Conservation (phyloP, 2,797 vertebrate species). For the Anguilla megastoma region DNA sequence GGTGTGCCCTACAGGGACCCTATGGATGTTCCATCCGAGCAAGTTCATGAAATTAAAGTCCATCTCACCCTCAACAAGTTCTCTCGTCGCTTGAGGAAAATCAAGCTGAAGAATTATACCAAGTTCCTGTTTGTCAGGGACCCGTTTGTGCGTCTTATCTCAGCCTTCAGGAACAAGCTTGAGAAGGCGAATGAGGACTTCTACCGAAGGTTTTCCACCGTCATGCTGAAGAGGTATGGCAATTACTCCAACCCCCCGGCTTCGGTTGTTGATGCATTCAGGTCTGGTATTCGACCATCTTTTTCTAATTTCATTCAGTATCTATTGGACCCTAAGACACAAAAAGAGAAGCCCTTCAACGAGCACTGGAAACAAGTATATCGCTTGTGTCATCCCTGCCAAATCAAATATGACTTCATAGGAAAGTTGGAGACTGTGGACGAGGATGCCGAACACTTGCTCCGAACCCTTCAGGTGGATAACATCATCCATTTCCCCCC, state of each 20-base stretch:
- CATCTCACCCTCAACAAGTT: slow-evolving; percentile 97
- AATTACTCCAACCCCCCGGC: slow-evolving; percentile 82
- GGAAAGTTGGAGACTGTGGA: slow-evolving; percentile 89
- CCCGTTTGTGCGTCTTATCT: slow-evolving; percentile 96
- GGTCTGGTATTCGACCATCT: slow-evolving; percentile 80
- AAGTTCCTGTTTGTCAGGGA: slow-evolving; percentile 97
- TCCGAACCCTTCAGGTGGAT: slow-evolving; percentile 85
- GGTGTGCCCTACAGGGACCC: slow-evolving; percentile 87
- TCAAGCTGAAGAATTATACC: slow-evolving; percentile 95
- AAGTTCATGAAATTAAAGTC: slow-evolving; percentile 88
- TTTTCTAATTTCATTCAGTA: slow-evolving; percentile 94
- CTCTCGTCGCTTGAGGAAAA: slow-evolving; percentile 92
- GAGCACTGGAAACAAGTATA: slow-evolving; percentile 97
- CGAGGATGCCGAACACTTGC: slow-evolving; percentile 82
- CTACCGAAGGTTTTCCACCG: slow-evolving; percentile 83
- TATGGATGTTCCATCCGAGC: slow-evolving; percentile 80
- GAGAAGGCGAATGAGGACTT: slow-evolving; percentile 89
- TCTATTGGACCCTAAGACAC: slow-evolving; percentile 89
- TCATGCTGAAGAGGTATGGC: slow-evolving; percentile 85
- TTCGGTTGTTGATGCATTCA: slow-evolving; percentile 84
- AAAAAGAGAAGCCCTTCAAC: slow-evolving; percentile 88
- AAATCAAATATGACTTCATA: slow-evolving; percentile 93
- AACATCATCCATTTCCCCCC: slow-evolving; percentile 84
- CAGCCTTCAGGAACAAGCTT: slow-evolving; percentile 95
- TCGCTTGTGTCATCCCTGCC: slow-evolving; percentile 91